Base-by-base conservation (phyloP, 2,888 invertebrate species). In the Agriopis leucophaearia region DNA sequence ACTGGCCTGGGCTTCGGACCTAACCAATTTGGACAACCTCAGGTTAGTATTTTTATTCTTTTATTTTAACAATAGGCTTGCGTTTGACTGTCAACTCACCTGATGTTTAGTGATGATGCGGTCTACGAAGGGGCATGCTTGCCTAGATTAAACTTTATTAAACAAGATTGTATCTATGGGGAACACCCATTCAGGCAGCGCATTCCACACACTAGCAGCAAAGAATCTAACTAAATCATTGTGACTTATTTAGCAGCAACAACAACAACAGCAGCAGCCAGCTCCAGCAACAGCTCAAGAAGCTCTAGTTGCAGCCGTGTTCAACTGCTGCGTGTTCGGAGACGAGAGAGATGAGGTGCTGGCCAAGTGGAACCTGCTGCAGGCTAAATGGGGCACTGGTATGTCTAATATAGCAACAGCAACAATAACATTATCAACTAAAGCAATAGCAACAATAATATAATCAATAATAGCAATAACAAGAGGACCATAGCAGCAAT, bases 281-380 rank as follows among this genome's bases (percentile, higher is more conserved):
- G 95, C 94, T 42, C 90, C 94, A 0, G 84, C 94, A 1, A 95
- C 95, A 68, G 95, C 96, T 0, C 95, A 96, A 45, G 97, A 97
- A 80, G 96, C 96, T 0, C 93, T 97, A 51, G 95, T 96, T 9
- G 96, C 96, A 69, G 96, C 97, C 0, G 96, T 97, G 1, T 96
- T 96, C 76, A 96, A 96, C 81, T 97, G 96, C 71, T 96, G 96
- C 59, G 95, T 99, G 57, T 99, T 97, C 86, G 98, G 98, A 15
- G 99, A 99, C 87, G 99, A 99, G 84, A 94, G 99, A 44, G 99
- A 99, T 86, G 96, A 96, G 68, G 97, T 98, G 38, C 94, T 99
- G 40, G 98, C 98, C 3, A 97, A 97, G 84, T 99, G 99, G 97
- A 99, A 99, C 88, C 96, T 98, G 80, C 93, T 99, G 57, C 99